phyloP scores from a whole-genome alignment of 2,113 vertebrate genomes.

The Morone chrysops region DNA sequence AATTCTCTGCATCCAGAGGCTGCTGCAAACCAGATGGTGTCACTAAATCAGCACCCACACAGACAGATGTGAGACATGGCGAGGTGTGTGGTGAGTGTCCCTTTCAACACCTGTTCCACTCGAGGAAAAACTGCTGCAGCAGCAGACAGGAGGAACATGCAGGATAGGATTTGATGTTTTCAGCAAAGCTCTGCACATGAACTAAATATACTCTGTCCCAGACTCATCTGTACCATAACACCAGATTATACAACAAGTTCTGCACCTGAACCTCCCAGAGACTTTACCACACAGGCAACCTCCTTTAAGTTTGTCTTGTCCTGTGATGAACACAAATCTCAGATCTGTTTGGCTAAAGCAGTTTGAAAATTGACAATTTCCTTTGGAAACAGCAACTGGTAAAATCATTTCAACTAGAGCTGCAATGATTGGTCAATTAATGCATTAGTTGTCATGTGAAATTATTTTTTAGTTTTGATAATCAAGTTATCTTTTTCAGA shows the following conservation, averaged over 20 bases:
- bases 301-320: background rate
- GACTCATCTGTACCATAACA: background rate
- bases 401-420: too few species aligned
- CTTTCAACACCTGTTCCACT: slow-evolving; percentile 31
- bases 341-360: background rate
- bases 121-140: background rate
- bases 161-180: background rate
- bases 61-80: slow-evolving; percentile 49
- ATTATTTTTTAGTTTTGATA: too few species aligned
- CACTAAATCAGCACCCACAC: slow-evolving; percentile 69
- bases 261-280: background rate
- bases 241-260: background rate
- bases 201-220: background rate
- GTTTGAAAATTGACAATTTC: too few species aligned
- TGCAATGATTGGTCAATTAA: too few species aligned
- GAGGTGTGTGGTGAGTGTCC: slow-evolving; percentile 17
- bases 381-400: too few species aligned
- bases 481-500: too few species aligned
- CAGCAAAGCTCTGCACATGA: background rate
- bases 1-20: slow-evolving; percentile 40
- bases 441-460: too few species aligned
- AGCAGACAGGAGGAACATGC: background rate
- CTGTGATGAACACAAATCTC: background rate
- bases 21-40: slow-evolving; percentile 70
- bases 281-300: background rate